Base-by-base conservation (phyloP, 2,888 invertebrate genomes). In the Leptodirus hochenwartii region DNA sequence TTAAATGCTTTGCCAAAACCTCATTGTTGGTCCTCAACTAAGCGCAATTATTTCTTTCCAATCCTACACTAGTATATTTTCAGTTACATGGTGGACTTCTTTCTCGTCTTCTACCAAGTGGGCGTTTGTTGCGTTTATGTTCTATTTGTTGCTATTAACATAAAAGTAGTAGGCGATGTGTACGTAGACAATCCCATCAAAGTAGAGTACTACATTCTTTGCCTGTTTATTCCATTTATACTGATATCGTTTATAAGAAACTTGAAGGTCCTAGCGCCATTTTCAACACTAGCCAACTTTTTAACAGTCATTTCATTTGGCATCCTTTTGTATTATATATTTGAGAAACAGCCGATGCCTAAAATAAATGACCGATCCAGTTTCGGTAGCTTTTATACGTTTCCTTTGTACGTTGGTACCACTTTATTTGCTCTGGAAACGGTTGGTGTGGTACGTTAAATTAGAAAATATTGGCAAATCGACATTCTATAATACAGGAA, bases 51-150 rank as follows among this genome's bases (percentile, higher is more conserved):
- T n/a, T n/a, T n/a, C n/a, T n/a, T n/a, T n/a, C n/a, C n/a, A n/a
- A n/a, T n/a, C n/a, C n/a, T n/a, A n/a, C n/a, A n/a, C n/a, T n/a
- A n/a, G n/a, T n/a, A n/a, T n/a, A n/a, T n/a, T n/a, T n/a, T n/a
- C n/a, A 41, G 41, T 23, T 29, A 37, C 22, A 30, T 40, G 34
- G 41, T 41, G 10, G 40, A 40, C 22, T 31, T 38, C 32, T 82
- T 82, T 46, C 59, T 82, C 5, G 53, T 90, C 38, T 64, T 88
- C 32, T 95, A 93, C 44, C 95, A 96, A 54, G 64, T 95, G 43
- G 96, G 96, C 25, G 85, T 88, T 30, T 93, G 95, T 52, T 91
- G 91, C 54, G 91, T 95, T 2, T 96, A 96, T 56, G 78, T 88
- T 12, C 37, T 53, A 3, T 53, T 50, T 41, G 53, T 54, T 2